phyloP scores from a whole-genome alignment of 2,888 invertebrate species.

The Agonopterix heracliana region DNA sequence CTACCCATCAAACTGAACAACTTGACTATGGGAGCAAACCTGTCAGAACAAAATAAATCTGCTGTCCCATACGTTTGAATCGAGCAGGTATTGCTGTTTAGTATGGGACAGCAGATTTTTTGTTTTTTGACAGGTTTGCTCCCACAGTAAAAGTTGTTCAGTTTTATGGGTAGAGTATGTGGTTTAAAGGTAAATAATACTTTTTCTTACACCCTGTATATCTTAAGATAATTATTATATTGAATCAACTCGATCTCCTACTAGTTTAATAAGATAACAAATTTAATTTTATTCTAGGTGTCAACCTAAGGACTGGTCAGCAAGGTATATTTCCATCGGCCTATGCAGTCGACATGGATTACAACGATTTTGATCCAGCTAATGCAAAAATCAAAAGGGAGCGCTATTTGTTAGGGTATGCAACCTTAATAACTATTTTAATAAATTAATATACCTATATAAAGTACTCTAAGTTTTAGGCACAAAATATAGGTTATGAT shows the following conservation, averaged over 20 bases:
- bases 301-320: conserved; percentile 94
- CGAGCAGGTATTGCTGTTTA: too few relatives aligned
- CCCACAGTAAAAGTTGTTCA: too few relatives aligned
- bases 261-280: not conserved
- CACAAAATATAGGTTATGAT: too few relatives aligned
- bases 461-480: not conserved
- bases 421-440: conserved; percentile 3
- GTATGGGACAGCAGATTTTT: too few relatives aligned
- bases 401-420: conserved; percentile 86
- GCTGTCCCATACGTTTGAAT: too few relatives aligned
- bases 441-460: not conserved
- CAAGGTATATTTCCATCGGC: conserved; percentile 98
- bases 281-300: conserved; percentile 76
- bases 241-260: not conserved
- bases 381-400: conserved; percentile 90
- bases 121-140: too few relatives aligned
- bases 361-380: conserved; percentile 95
- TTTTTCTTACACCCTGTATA: too few relatives aligned
- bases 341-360: conserved; percentile 97
- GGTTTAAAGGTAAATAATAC: too few relatives aligned
- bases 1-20: too few relatives aligned
- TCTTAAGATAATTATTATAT: not conserved
- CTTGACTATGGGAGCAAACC: too few relatives aligned
- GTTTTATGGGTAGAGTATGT: too few relatives aligned
- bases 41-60: too few relatives aligned